Conservation (phyloP, 1,140 invertebrate species). For the Drosophila bocqueti region DNA sequence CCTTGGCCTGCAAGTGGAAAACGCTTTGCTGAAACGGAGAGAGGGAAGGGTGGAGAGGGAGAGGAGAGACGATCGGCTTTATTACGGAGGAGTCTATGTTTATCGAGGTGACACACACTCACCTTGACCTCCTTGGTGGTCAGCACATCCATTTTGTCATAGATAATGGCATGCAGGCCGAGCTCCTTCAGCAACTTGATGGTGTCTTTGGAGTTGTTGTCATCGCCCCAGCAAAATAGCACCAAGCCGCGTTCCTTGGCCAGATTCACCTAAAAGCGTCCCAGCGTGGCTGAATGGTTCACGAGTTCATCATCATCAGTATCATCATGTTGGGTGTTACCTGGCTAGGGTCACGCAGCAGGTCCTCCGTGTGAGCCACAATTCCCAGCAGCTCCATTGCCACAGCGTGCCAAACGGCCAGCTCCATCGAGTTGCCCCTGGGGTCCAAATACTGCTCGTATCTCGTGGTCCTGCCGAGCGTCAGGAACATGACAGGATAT, state of each 20-base stretch:
- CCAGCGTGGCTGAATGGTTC: slow-evolving; percentile 43
- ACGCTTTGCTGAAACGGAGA: slow-evolving; percentile 88
- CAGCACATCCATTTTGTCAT: slow-evolving; percentile 95
- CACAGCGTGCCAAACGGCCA: slow-evolving; percentile 93
- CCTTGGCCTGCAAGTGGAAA: slow-evolving; percentile 91
- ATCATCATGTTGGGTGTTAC: slow-evolving; percentile 72
- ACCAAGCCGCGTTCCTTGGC: slow-evolving; percentile 92
- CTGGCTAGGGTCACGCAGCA: slow-evolving; percentile 92
- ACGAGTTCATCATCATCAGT: slow-evolving; percentile 44
- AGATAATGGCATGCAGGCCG: slow-evolving; percentile 96
- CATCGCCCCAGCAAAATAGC: slow-evolving; percentile 98
- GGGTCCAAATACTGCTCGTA: slow-evolving; percentile 94
- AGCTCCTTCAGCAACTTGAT: slow-evolving; percentile 94
- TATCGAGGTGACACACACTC: slow-evolving; percentile 25
- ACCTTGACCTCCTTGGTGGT: slow-evolving; percentile 93
- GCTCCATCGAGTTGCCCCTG: slow-evolving; percentile 91
- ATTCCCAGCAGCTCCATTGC: slow-evolving; percentile 94
- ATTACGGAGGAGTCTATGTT: not conserved
- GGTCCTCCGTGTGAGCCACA: slow-evolving; percentile 96
- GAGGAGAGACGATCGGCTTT: not conserved
- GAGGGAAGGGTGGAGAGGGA: slow-evolving; percentile 3
- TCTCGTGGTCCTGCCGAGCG: slow-evolving; percentile 92
- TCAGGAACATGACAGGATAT: slow-evolving; percentile 97
- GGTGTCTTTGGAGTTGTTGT: slow-evolving; percentile 95
- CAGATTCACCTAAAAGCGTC: slow-evolving; percentile 88